Evolutionary conservation across 2,113 vertebrate species (phyloP).

Genomic region (Varanus komodoensis): DNA sequence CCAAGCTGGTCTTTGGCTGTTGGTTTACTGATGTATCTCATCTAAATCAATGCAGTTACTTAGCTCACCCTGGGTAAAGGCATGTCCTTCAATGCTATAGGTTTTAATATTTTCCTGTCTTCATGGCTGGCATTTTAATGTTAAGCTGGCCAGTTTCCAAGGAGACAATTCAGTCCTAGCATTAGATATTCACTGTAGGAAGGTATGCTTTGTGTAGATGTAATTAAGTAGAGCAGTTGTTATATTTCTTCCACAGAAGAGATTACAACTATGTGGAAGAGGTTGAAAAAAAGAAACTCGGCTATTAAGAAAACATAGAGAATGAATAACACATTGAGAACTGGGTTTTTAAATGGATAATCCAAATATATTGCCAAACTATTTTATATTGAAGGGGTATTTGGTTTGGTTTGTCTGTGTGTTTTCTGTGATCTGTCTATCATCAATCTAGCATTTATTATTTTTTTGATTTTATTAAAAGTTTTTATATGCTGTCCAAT

Average conservation of each 20-base stretch:
- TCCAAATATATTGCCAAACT: background rate
- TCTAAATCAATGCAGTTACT: background rate
- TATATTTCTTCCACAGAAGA: background rate
- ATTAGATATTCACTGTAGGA: background rate
- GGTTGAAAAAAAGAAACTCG: background rate
- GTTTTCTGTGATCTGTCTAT: background rate
- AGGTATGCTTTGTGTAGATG: background rate
- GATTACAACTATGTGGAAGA: background rate
- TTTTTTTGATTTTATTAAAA: background rate
- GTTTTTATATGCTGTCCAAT: no score
- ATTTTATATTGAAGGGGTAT: no score
- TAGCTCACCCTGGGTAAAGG: background rate
- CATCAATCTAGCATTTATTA: background rate
- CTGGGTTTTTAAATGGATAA: background rate
- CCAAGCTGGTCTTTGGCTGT: background rate
- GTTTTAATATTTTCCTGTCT: background rate
- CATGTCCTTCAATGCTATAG: background rate
- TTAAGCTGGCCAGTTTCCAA: background rate
- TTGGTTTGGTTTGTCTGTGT: background rate
- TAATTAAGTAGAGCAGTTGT: background rate
- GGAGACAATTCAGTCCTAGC: background rate
- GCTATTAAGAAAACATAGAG: background rate
- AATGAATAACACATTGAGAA: background rate
- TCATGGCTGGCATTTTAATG: background rate
- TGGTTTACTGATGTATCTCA: background rate